Percentiles rank a stretch among this genome's conserved stretches.
These are phyloP conservation scores for Cheilosia urbana DNA, from an alignment of 2,888 invertebrate species.

Conservation along the genomic window DNA sequence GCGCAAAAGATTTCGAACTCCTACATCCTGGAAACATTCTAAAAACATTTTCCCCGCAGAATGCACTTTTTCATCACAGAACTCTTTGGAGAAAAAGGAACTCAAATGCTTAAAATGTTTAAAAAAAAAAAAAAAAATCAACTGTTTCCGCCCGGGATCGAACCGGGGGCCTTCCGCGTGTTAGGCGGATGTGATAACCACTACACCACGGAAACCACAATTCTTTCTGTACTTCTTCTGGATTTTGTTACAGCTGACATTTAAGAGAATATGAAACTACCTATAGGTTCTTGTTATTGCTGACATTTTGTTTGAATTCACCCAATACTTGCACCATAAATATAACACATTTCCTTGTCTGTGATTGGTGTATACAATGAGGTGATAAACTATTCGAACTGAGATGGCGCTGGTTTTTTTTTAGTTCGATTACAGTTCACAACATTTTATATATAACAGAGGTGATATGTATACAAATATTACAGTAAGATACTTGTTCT, in stretches of 20 bases:
- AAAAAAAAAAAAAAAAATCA: constrained; percentile 22
- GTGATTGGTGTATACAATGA: no score
- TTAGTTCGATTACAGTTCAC: constrained; percentile 76
- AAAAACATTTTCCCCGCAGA: no score
- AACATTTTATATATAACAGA: not conserved
- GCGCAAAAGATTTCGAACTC: no score
- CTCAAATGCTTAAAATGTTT: no score
- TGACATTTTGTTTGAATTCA: not conserved
- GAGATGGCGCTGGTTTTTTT: constrained; percentile 10
- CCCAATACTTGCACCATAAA: not conserved
- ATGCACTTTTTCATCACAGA: no score
- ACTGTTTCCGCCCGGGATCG: constrained; percentile 84
- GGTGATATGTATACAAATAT: constrained; percentile 40
- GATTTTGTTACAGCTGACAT: fast-evolving
- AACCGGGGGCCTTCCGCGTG: constrained; percentile 85
- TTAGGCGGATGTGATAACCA: constrained; percentile 84
- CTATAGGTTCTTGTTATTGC: not conserved
- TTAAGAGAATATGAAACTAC: not conserved
- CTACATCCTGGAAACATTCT: no score
- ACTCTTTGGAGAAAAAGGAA: not conserved
- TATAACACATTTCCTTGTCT: not conserved
- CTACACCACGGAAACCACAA: constrained; percentile 83
- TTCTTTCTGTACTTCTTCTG: fast-evolving
- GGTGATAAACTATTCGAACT: fast-evolving
- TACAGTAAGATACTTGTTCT: constrained; percentile 83